Evolutionary conservation across 1,140 invertebrate species (phyloP), one percentile per base, ranked within the genome.

Genomic region (Hylaeus volcanicus): DNA sequence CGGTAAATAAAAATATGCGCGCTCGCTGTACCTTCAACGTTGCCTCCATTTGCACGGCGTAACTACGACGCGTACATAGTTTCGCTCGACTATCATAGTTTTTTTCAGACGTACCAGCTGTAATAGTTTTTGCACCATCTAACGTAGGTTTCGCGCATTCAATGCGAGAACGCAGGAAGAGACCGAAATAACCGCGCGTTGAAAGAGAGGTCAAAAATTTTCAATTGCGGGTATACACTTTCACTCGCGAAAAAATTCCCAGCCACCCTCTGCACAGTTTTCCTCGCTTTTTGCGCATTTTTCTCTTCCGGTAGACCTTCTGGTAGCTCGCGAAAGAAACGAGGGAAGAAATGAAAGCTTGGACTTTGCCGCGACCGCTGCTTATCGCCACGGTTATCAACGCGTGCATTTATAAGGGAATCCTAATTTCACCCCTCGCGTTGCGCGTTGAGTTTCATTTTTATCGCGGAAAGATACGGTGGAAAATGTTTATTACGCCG

Each of bases 181-280:
- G n/a, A 15, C 41, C 3, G 41, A 15, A 66, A 26, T 58, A 37
- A 71, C n/a, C 43, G 43, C 15, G 15, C 45, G 55, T 48, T 37
- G n/a, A 61, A 45, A 78, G 68, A 4, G 5, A 37, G 68, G 58
- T 71, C 39, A 71, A 63, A 63, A 78, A 78, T 78, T 63, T 71
- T 78, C 75, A 78, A 71, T 71, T 60, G 74, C 74, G 11, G 9
- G 12, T 1, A 8, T 51, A 48, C 66, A 71, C 75, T 71, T 78
- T 71, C 75, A 53, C 68, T 53, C 37, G 45, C 2, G 15, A 55
- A 5, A 9, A 56, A 77, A 70, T 78, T 71, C 45, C 26, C 68
- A 41, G 39, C 72, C 48, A 43, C 72, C 6, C 9, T 45, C 11
- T 6, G 14, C 14, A 15, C 3, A 39, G 51, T 41, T 66, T 55